A percentile compares a stretch with the other conserved stretches of the same genome.
Evolutionary conservation across 2,113 vertebrate species (phyloP).

Genomic region (Elgaria multicarinata): DNA sequence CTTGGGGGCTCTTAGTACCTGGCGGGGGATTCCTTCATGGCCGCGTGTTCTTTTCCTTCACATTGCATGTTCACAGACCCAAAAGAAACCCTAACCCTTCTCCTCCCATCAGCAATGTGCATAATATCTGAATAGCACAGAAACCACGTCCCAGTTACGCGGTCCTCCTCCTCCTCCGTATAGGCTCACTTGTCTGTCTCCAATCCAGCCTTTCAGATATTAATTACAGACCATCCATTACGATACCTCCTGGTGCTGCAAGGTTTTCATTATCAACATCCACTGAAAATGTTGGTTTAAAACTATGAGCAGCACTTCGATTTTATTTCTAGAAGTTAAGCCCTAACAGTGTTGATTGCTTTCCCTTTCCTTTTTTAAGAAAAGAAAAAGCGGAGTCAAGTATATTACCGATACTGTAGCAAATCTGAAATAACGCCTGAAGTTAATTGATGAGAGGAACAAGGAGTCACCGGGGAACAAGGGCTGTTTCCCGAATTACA

Average conservation of each 20-base stretch:
- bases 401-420: not conserved
- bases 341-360: not conserved
- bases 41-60: constrained; percentile 56
- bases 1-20: constrained; percentile 53
- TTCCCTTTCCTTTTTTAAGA: rapidly evolving
- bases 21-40: constrained; percentile 37
- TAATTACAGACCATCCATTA: constrained; percentile 44
- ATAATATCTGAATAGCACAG: constrained; percentile 19
- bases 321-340: not conserved
- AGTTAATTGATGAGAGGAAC: not conserved
- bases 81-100: not conserved
- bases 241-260: constrained; percentile 15
- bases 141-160: constrained; percentile 47
- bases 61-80: constrained; percentile 55
- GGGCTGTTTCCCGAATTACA: not conserved
- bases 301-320: not conserved
- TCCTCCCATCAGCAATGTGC: constrained; percentile 3
- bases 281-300: constrained; percentile 22
- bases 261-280: constrained; percentile 32
- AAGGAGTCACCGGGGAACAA: not conserved
- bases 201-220: constrained; percentile 14
- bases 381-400: not conserved
- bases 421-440: not conserved
- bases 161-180: constrained; percentile 32
- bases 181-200: constrained; percentile 9